Percentiles rank a stretch among this genome's conserved stretches.
Conservation (phyloP, 2,888 invertebrate genomes). For the Drosophila kokeensis region DNA sequence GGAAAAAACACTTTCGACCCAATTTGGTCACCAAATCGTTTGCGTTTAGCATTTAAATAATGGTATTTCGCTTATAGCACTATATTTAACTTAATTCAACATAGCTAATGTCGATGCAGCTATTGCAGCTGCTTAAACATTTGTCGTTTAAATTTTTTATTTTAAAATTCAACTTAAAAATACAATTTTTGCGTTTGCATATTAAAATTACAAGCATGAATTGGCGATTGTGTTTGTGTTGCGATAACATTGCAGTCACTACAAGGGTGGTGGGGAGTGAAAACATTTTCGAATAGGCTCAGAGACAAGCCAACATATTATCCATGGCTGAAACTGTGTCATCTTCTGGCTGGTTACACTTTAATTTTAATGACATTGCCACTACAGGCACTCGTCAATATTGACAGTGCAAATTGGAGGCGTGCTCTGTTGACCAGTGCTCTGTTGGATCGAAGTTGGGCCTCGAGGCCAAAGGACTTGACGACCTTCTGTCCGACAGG, state of each 20-base stretch:
- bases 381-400: constrained; percentile 50
- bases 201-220: constrained; percentile 1
- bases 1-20: not conserved
- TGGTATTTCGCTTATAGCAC: not conserved
- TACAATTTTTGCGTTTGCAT: not conserved
- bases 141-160: not conserved
- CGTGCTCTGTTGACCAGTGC: constrained; percentile 41
- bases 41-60: not conserved
- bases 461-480: constrained; percentile 26
- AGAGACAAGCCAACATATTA: constrained; percentile 28
- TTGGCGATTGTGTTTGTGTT: constrained; percentile 15
- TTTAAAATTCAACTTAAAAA: not conserved
- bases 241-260: not conserved
- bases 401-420: constrained; percentile 65
- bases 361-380: constrained; percentile 56
- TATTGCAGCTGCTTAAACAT: not conserved
- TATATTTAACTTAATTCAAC: not conserved
- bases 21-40: not conserved
- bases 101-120: not conserved
- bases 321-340: constrained; percentile 48
- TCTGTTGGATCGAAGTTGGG: constrained; percentile 17
- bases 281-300: not conserved
- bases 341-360: constrained; percentile 53
- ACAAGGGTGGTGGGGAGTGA: not conserved
- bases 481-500: constrained; percentile 9